Conservation (phyloP, 2,888 invertebrate species). For the Ornithoptera alexandrae region DNA sequence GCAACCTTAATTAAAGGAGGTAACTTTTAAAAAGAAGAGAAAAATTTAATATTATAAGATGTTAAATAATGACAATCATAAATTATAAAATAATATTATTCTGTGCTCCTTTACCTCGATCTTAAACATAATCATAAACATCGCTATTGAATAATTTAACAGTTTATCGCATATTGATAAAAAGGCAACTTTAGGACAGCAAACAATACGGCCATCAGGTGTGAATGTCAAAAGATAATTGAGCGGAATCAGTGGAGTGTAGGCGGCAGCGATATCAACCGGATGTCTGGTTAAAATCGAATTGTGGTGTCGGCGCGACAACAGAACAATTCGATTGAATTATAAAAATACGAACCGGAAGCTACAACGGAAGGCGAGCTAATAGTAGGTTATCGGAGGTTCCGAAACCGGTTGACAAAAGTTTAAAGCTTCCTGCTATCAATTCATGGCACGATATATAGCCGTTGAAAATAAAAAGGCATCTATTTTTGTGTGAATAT, state of each 20-base stretch:
- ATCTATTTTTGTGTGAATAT: not conserved
- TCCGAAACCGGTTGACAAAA: conserved; percentile 25
- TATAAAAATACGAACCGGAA: conserved; percentile 31
- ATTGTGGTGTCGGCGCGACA: conserved; percentile 34
- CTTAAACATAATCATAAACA: not conserved
- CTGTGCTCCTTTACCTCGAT: not conserved
- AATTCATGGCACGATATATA: not conserved
- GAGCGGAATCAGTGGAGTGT: conserved; percentile 41
- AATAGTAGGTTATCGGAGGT: conserved; percentile 27
- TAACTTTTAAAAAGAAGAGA: too few relatives aligned
- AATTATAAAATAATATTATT: not conserved
- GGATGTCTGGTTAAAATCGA: conserved; percentile 42
- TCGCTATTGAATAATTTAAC: not conserved
- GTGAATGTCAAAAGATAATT: conserved; percentile 53
- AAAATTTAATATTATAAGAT: not conserved
- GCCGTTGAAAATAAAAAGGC: not conserved
- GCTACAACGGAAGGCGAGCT: conserved; percentile 25
- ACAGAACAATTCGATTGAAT: conserved; percentile 26
- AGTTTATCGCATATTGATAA: conserved; percentile 36
- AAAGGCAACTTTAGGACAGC: conserved; percentile 35
- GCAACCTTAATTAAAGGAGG: too few relatives aligned
- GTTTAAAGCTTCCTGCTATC: conserved; percentile 21
- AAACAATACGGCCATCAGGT: conserved; percentile 48
- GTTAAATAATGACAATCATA: not conserved
- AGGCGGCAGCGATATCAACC: conserved; percentile 41